Base-by-base conservation (phyloP, 2,888 invertebrate species). In the Heliothis peltigera region DNA sequence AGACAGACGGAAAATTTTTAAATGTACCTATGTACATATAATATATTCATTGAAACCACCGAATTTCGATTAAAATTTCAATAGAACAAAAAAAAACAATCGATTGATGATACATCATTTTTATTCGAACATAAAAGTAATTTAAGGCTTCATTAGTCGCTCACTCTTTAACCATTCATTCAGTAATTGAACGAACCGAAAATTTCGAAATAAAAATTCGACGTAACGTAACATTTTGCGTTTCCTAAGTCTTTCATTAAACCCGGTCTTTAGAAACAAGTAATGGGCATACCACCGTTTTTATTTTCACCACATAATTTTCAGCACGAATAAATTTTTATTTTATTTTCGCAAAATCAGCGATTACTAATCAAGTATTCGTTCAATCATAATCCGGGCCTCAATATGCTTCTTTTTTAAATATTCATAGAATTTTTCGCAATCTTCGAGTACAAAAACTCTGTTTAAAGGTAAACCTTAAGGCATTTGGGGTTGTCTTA, bases 321-420 rank as follows among this genome's bases (percentile, higher is more conserved):
- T 74, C 59, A 43, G 64, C 58, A 46, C 47, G 68, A 76, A 75
- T 63, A 64, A 69, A 70, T 78, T 78, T n/a, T 77, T 76, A 71
- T 77, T 76, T 77, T 75, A 73, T 75, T 75, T 75, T 74, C 48
- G 77, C 75, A 66, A 64, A 80, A 79, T 78, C 75, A 66, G 70
- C 84, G 72, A 79, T 83, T 79, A 78, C 73, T 83, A 81, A 85
- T 84, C 84, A 83, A 83, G 83, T 82, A 81, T 83, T 84, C 85
- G 77, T 77, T 83, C 78, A 81, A 79, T 81, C 77, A 77, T 81
- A 81, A 84, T 80, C 78, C 35, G 53, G 69, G 70, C 52, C 63
- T 52, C 72, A 72, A 81, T 81, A 75, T 66, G 81, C 62, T 64
- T 66, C 59, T 64, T 66, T 78, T 77, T 80, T 69, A 75, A n/a